These are phyloP conservation scores for Philaenus spumarius DNA, from an alignment of 1,140 invertebrate species.

Conservation along the genomic window DNA sequence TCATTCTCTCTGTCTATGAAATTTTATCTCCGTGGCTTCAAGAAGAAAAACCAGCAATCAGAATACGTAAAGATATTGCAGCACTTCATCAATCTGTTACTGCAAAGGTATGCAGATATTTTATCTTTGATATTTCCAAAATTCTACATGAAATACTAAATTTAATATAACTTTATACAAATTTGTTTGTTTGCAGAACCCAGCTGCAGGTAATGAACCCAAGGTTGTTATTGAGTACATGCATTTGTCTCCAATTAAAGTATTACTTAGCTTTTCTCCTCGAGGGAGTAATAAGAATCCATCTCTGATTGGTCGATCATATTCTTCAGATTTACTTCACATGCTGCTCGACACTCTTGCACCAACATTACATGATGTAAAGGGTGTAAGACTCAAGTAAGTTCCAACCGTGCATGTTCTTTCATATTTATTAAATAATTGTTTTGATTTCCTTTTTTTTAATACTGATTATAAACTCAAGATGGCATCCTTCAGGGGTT, in stretches of 20 bases:
- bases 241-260: constrained; percentile 59
- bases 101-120: constrained; percentile 33
- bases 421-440: too few species aligned
- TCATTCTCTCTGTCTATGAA: constrained; percentile 55
- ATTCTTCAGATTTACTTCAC: constrained; percentile 42
- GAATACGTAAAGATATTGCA: constrained; percentile 49
- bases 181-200: neutral
- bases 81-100: constrained; percentile 50
- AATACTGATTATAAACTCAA: too few species aligned
- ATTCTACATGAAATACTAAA: neutral
- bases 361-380: constrained; percentile 54
- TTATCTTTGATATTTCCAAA: neutral
- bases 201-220: constrained; percentile 2
- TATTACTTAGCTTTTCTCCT: constrained; percentile 61
- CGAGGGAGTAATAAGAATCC: constrained; percentile 40
- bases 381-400: constrained; percentile 55
- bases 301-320: constrained; percentile 28
- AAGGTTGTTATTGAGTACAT: constrained; percentile 53
- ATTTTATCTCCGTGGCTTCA: constrained; percentile 48
- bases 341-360: constrained; percentile 55
- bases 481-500: too few species aligned
- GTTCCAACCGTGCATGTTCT: too few species aligned
- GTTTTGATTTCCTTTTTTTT: too few species aligned
- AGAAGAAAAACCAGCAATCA: constrained; percentile 45
- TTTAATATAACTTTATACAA: neutral